Evolutionary conservation across 1,140 invertebrate species (phyloP), one percentile per base, ranked within the genome.

Genomic region (Zeugodacus cucurbitae): DNA sequence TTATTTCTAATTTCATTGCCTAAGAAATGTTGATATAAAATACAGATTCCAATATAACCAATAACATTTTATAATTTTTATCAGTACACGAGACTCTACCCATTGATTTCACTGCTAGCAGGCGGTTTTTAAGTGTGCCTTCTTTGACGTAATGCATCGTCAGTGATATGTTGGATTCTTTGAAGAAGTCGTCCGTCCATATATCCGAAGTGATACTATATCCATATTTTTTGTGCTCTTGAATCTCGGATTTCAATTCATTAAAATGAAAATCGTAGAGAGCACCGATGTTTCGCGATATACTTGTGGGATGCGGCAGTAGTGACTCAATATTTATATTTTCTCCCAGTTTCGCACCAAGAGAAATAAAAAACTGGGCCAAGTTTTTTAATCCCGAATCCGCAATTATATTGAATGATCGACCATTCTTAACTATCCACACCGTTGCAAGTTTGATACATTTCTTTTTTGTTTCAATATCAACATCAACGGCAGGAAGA

Each of bases 321-420:
- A 87, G 22, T 17, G 17, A 22, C 48, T 67, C 87, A 26, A 88
- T 34, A 32, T 88, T 37, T 17, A 70, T 34, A 29, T 88, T 41
- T 22, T n/a, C 17, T 74, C 87, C 87, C 32, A 26, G 48, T 26
- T 88, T 67, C 22, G 87, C 62, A 26, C 87, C 67, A 54, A 88
- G 26, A 48, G 62, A 70, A 17, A 88, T 74, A n/a, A 74, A 41
- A 74, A 88, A 57, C 32, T 67, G 17, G 44, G 41, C 17, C 32
- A 88, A 32, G 29, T 88, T 88, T 41, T 58, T 57, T 37, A 88
- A 34, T 20, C 67, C 87, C 8, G n/a, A 29, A 41, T 88, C 87
- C 58, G 48, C 70, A 22, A 88, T 37, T 58, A 67, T 74, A 88
- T 82, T 88, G 41, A 41, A 41, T 41, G 41, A 41, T 41, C 41